A percentile compares a stretch with the other conserved stretches of the same genome.
Conservation (phyloP, 2,888 invertebrate genomes). For the Lepas anatifera region DNA sequence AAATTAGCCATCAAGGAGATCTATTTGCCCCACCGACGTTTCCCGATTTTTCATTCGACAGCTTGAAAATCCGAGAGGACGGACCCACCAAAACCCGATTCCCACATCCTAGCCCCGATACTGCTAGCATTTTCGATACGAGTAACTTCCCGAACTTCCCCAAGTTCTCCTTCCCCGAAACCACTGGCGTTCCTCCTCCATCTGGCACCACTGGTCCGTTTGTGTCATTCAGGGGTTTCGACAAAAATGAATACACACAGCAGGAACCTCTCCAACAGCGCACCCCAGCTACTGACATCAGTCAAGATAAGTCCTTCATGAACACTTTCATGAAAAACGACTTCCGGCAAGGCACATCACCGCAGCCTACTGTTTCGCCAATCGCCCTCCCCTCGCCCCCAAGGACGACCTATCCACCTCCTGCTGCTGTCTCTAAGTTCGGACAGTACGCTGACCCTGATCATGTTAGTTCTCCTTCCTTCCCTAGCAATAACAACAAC, state of each 20-base stretch:
- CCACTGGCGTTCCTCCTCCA: not conserved
- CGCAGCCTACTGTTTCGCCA: not conserved
- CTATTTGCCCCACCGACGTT: not conserved
- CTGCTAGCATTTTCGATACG: not conserved
- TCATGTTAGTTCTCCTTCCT: no score
- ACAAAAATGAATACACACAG: not conserved
- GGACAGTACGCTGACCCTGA: no score
- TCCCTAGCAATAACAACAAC: no score
- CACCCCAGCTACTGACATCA: not conserved
- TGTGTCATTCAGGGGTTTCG: not conserved
- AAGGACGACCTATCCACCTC: no score
- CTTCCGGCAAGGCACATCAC: not conserved
- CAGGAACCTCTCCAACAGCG: not conserved
- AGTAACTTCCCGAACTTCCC: constrained; percentile 7
- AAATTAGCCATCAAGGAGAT: no score
- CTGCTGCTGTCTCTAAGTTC: no score
- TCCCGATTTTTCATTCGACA: not conserved
- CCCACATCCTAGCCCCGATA: no score
- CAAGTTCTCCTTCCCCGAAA: not conserved
- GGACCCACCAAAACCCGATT: not conserved
- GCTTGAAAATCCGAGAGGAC: not conserved
- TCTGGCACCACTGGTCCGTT: not conserved
- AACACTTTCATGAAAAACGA: not conserved
- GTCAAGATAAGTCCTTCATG: not conserved
- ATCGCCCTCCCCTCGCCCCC: no score